Percentiles rank a stretch among this genome's conserved stretches.
These are phyloP conservation scores for Chrysaora quinquecirrha DNA, from an alignment of 30 jellyfish, hydroid and myxozoan genomes.

Conservation along the genomic window DNA sequence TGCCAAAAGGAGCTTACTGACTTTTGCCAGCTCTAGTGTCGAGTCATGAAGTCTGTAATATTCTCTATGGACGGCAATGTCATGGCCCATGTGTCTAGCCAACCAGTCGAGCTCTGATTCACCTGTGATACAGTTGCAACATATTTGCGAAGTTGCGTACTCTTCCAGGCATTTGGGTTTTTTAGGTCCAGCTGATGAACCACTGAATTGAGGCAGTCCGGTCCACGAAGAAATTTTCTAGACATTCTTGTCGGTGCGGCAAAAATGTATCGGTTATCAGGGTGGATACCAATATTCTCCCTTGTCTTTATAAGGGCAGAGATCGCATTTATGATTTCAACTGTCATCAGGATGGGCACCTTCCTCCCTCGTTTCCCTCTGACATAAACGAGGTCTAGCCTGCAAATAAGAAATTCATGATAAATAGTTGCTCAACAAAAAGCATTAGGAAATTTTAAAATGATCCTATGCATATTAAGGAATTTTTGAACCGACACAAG, in stretches of 20 bases:
- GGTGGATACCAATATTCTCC: constrained; percentile 34
- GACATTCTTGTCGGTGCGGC: constrained; percentile 71
- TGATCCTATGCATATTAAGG: not conserved
- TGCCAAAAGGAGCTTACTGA: constrained; percentile 28
- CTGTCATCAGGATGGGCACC: constrained; percentile 28
- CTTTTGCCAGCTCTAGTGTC: constrained; percentile 49
- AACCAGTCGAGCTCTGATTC: constrained; percentile 36
- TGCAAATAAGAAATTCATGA: not conserved
- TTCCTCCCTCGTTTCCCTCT: constrained; percentile 43
- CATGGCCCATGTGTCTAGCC: constrained; percentile 53
- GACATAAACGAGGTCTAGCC: constrained; percentile 35
- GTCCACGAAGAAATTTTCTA: constrained; percentile 40
- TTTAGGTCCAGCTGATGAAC: constrained; percentile 13
- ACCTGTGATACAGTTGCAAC: constrained; percentile 52
- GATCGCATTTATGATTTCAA: constrained; percentile 16
- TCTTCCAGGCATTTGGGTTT: constrained; percentile 38
- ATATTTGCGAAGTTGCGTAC: constrained; percentile 46
- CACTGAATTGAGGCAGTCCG: constrained; percentile 51
- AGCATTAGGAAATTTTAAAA: not conserved
- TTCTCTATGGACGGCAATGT: constrained; percentile 40
- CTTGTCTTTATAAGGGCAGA: constrained; percentile 4
- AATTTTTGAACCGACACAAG: not conserved
- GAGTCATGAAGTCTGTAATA: constrained; percentile 41
- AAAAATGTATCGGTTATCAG: constrained; percentile 31
- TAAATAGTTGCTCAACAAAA: not conserved